Base-by-base conservation (phyloP, 2,888 invertebrate genomes). In the Nebria salina region DNA sequence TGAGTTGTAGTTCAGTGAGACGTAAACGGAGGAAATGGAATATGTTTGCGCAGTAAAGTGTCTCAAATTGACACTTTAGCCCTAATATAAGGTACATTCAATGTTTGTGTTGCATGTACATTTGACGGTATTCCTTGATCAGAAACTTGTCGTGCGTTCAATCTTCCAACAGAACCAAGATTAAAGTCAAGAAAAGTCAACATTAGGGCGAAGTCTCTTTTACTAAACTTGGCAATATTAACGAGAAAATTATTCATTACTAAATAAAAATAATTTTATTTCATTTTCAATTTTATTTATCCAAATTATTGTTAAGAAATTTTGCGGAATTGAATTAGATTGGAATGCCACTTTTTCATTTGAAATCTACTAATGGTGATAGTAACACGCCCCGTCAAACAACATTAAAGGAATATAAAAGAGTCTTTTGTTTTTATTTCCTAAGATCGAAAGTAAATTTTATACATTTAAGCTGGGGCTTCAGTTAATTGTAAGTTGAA, bases 141-240 rank as follows among this genome's bases (percentile, higher is more conserved):
- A 76, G 43, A 42, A 7, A 76, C 43, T 76, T 76, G 26, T 43
- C 9, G 76, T 15, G 25, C 26, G 65, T 25, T 65, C 25, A 66
- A 34, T 5, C 34, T 34, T 34, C 34, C 34, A 7, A n/a, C 66
- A 8, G n/a, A 25, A 9, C 65, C 25, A 65, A 78, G 78, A 78
- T 78, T 73, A 73, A 78, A 78, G 78, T 42, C 34, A 78, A 73
- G 73, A 74, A 78, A 78, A 74, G 78, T 78, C 78, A 78, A 78
- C 78, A 78, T 11, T 65, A 15, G 25, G 25, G 15, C 5, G 66
- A 25, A 20, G 15, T 66, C 66, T 20, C 5, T 65, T 34, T 34
- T 34, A 34, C 34, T 34, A 34, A 4, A 5, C 34, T 34, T 34
- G 34, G 34, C 2, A 34, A 5, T 34, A 4, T 34, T 34, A 34